Conservation (phyloP, 2,797 vertebrate species). For the Sebastes steindachneri region DNA sequence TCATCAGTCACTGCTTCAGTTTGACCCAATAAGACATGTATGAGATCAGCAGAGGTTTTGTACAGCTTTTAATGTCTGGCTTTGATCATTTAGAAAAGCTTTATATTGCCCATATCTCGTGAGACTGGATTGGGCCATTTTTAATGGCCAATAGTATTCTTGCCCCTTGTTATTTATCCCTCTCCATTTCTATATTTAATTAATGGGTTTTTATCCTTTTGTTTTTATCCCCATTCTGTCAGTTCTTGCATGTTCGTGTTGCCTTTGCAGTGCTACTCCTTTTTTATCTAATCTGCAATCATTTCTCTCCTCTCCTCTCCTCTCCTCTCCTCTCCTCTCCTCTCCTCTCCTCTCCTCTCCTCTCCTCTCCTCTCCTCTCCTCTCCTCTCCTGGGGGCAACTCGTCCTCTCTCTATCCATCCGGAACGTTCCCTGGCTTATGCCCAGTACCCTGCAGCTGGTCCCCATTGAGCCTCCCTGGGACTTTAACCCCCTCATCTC, state of each 20-base stretch:
- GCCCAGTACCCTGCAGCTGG: constrained; percentile 76
- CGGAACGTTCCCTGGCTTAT: constrained; percentile 69
- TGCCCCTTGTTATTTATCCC: not conserved
- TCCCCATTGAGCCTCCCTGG: constrained; percentile 68
- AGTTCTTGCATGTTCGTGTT: not conserved
- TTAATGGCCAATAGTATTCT: not conserved
- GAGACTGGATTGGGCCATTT: not conserved
- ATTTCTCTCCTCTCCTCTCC: not conserved
- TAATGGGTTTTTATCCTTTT: not conserved
- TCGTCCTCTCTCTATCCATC: constrained; percentile 56
- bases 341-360: not conserved
- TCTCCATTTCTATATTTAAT: not conserved
- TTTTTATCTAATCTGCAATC: constrained; percentile 19
- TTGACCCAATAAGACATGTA: not conserved
- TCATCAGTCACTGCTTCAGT: not conserved
- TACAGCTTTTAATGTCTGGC: not conserved
- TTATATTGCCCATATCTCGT: too few species aligned
- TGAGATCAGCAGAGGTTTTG: not conserved
- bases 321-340: constrained; percentile 40
- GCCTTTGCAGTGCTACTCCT: not conserved
- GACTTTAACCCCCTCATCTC: constrained; percentile 59
- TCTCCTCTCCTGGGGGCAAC: constrained; percentile 62
- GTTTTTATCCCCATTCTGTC: not conserved
- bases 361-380: not conserved
- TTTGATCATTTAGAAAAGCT: not conserved